Percentiles rank a stretch among this genome's conserved stretches.
These are phyloP conservation scores for Cebidichthys violaceus DNA, from an alignment of 2,113 vertebrate genomes.

Conservation along the genomic window DNA sequence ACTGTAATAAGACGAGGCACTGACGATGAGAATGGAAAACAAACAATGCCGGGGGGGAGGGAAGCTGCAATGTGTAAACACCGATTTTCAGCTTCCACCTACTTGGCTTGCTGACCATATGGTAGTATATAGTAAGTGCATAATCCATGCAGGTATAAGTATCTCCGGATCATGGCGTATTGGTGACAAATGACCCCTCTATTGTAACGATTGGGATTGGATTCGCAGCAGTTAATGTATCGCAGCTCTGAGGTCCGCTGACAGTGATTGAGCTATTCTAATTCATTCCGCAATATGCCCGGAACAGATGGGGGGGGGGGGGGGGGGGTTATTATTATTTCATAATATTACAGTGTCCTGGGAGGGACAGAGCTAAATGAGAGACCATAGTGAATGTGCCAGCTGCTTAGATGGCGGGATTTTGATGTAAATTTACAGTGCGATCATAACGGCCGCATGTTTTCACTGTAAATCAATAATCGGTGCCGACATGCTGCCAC, in stretches of 20 bases:
- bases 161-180: slow-evolving; percentile 6
- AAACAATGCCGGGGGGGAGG: background rate
- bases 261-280: slow-evolving; percentile 56
- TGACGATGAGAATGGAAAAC: slow-evolving; percentile 9
- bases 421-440: slow-evolving; percentile 6
- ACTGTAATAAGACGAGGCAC: background rate
- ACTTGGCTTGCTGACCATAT: slow-evolving; percentile 15
- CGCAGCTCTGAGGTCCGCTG: slow-evolving; percentile 22
- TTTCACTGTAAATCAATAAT: slow-evolving; percentile 24
- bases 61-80: background rate
- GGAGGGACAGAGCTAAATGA: slow-evolving; percentile 39
- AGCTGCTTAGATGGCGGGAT: slow-evolving; percentile 11
- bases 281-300: slow-evolving; percentile 53
- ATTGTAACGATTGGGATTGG: slow-evolving; percentile 32
- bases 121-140: background rate
- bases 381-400: slow-evolving; percentile 3
- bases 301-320: slow-evolving; percentile 61
- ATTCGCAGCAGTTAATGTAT: slow-evolving; percentile 7
- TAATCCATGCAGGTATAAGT: slow-evolving; percentile 42
- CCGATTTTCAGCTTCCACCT: background rate
- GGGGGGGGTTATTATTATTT: slow-evolving; percentile 54
- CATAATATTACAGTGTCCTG: slow-evolving; percentile 41
- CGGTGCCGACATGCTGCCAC: background rate
- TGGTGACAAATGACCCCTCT: slow-evolving; percentile 44
- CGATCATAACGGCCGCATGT: background rate